Evolutionary conservation across 2,797 vertebrate genomes (phyloP), one percentile per base, ranked within the genome.

Genomic region (Hybognathus amarus): DNA sequence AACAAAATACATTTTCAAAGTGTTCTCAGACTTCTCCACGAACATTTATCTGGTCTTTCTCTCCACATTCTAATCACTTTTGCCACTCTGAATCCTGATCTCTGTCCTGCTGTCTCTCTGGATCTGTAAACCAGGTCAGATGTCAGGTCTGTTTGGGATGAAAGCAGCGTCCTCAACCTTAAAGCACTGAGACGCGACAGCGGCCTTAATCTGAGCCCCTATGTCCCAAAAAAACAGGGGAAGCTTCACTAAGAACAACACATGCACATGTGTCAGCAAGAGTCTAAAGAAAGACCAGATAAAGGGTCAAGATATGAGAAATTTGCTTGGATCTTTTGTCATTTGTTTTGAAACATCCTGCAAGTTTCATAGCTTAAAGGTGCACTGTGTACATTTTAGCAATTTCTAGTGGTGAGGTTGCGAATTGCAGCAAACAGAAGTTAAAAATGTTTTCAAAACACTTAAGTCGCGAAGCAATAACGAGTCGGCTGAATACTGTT

Each of bases 71-170:
- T 71, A 33, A 27, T 61, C 42, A 69, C 66, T 27, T 80, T 73
- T 81, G 36, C 61, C 38, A 71, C 50, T 47, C 4, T 63, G 24
- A 61, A 22, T 61, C 79, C 63, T 38, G 20, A n/a, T 71, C 69
- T 36, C 47, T 6, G 38, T 76, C 80, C 38, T 20, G 47, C 36
- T 20, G n/a, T 61, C 24, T 61, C 36, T 77, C 80, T 56, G 17
- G 36, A 64, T 75, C 71, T 76, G 45, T 67, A 52, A 20, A 52
- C 15, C 36, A 59, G 50, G 47, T 42, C 47, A 52, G 30, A 9
- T 66, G 63, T 79, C 63, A 79, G 63, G 45, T 52, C 30, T 24
- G 63, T 67, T 67, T 79, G 33, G 63, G 30, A 79, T 67, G 38
- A 79, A 78, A 38, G 8, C 50, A 38, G 45, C 30, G 7, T 61